Evolutionary conservation across 2,797 vertebrate species (phyloP), one percentile per base, ranked within the genome.

Genomic region (Acanthurus leucopareius): DNA sequence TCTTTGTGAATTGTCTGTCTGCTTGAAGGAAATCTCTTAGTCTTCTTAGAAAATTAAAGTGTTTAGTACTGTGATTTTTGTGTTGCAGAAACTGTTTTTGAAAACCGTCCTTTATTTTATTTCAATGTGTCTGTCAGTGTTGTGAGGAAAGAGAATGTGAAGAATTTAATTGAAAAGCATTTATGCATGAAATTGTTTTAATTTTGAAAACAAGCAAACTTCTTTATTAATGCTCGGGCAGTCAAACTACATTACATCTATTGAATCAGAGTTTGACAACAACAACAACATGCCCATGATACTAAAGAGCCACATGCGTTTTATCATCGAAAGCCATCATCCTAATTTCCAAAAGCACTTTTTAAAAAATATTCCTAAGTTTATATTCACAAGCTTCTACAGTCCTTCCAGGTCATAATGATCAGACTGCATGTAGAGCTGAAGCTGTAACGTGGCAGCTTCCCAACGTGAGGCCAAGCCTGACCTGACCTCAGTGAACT

Each of bases 41-140:
- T 86, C 81, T 48, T 56, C 61, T 86, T 83, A 72, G 70, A 88
- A 70, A 85, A 92, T 88, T 89, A 91, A 92, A 92, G 86, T 91
- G 76, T 85, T 88, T 78, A 84, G 75, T 90, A 86, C 51, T 78
- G 40, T 73, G 79, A 65, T 17, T 7, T 10, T n/a, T 7, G 44
- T 71, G 48, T 45, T 22, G 4, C 3, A 3, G 7, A 54, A 54
- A 17, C 2, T n/a, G 11, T 67, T 74, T 69, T 8, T 8, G 54
- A 51, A 35, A 35, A 15, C 15, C n/a, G 56, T 25, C 19, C 6
- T 6, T 54, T 0, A 25, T 17, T 64, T 3, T 20, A 48, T 11
- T 42, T 58, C 2, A 22, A 10, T 42, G 10, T 54, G 40, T 67
- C 8, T 35, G 14, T 65, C 22, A n/a, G 47, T 28, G 22, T 17